Evolutionary conservation across 2,888 invertebrate species (phyloP), one percentile per base, ranked within the genome.

Genomic region (Erpobdella octoculata): DNA sequence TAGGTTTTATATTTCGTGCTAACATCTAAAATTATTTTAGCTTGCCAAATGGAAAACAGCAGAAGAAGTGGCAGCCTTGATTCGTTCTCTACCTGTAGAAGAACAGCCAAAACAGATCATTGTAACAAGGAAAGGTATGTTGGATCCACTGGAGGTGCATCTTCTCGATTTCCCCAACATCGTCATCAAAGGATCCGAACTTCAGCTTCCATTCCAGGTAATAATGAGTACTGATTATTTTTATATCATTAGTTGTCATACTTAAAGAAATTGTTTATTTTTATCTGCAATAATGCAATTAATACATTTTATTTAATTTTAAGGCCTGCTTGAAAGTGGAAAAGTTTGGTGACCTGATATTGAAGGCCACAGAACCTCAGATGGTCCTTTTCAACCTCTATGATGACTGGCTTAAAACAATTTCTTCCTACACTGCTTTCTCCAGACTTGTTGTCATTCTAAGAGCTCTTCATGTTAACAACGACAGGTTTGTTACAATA

Each of bases 11-110:
- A 41, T 15, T n/a, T 41, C 46, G n/a, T 15, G 12, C 46, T n/a
- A 41, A 15, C 12, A 15, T 41, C n/a, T 41, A 41, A 41, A 41
- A 41, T 15, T 41, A 15, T 62, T 78, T 66, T 81, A 90, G 87
- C 87, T 98, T 84, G 98, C 98, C 12, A 99, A 98, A 85, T 98
- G 98, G 98, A 98, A 99, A 85, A 99, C 98, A 0, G 98, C 98
- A 68, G 98, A 98, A 86, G 98, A 99, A 90, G 98, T 99, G 21
- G 98, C 98, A 0, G 98, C 98, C 38, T 85, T 98, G 79, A 98
- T 98, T 88, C 89, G 98, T 59, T 99, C 98, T 0, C 85, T 99
- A 76, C 98, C 98, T 0, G 97, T 99, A 4, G 98, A 98, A 85
- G 98, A 99, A 85, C 98, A 99, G 83, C 98, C 98, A 0, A 96